These are phyloP conservation scores for Anadara kagoshimensis DNA, from an alignment of 1,140 invertebrate genomes.

Conservation along the genomic window DNA sequence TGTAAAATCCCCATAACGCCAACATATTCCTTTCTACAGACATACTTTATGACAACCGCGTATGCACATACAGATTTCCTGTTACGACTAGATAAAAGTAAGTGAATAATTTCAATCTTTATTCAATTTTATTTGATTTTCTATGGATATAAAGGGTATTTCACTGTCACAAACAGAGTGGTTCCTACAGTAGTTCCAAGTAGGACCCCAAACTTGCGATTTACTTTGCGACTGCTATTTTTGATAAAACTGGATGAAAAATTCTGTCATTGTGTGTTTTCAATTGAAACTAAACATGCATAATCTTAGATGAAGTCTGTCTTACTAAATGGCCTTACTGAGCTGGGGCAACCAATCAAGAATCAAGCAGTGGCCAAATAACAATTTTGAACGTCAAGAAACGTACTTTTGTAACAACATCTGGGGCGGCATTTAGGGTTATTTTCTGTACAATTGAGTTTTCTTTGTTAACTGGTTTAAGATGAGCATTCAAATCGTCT, in stretches of 20 bases:
- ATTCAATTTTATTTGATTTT: too few relatives aligned
- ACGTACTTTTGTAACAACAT: conserved; percentile 77
- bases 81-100: too few relatives aligned
- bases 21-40: too few relatives aligned
- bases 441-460: conserved; percentile 74
- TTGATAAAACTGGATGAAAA: neutral
- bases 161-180: too few relatives aligned
- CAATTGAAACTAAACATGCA: neutral
- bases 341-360: neutral
- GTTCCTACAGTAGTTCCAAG: too few relatives aligned
- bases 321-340: neutral
- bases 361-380: neutral
- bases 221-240: too few relatives aligned
- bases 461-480: conserved; percentile 75
- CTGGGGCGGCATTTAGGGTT: conserved; percentile 85
- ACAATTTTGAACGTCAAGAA: neutral
- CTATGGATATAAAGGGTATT: too few relatives aligned
- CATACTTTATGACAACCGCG: too few relatives aligned
- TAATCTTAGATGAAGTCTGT: neutral
- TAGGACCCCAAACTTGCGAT: too few relatives aligned
- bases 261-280: neutral
- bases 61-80: too few relatives aligned
- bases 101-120: too few relatives aligned
- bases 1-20: too few relatives aligned
- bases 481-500: conserved; percentile 75